Conservation (phyloP, 2,113 vertebrate species). For the Scortum barcoo region DNA sequence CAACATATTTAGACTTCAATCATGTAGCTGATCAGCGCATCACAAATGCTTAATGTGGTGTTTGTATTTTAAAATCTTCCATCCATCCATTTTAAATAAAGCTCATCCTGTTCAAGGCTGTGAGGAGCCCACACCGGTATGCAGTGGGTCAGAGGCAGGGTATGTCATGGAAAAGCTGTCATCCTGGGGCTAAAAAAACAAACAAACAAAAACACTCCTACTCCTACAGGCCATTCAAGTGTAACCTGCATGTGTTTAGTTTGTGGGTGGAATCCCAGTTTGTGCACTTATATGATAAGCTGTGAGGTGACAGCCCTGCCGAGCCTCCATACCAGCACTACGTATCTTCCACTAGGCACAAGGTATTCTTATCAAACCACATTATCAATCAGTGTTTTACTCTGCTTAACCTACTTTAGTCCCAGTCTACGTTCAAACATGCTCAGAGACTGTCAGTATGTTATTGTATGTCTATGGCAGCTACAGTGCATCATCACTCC, state of each 20-base stretch:
- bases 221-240: not conserved
- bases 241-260: constrained; percentile 2
- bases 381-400: not conserved
- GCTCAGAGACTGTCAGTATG: too few species aligned
- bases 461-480: not conserved
- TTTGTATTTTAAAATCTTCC: not conserved
- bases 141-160: not conserved
- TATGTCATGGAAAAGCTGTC: not conserved
- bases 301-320: constrained; percentile 4
- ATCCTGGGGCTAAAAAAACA: too few species aligned
- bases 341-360: not conserved
- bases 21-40: not conserved
- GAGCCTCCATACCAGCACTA: not conserved
- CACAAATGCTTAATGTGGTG: not conserved
- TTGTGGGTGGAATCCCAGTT: constrained; percentile 11
- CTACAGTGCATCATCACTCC: not conserved
- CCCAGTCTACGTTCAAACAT: not conserved
- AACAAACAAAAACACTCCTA: constrained; percentile 9
- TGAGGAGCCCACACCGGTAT: not conserved
- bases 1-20: not conserved
- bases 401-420: not conserved
- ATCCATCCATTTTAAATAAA: not conserved
- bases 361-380: not conserved
- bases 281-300: not conserved
- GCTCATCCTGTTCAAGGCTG: not conserved